phyloP scores from a whole-genome alignment of 2,888 invertebrate species.

The Drosophila meridionalis region DNA sequence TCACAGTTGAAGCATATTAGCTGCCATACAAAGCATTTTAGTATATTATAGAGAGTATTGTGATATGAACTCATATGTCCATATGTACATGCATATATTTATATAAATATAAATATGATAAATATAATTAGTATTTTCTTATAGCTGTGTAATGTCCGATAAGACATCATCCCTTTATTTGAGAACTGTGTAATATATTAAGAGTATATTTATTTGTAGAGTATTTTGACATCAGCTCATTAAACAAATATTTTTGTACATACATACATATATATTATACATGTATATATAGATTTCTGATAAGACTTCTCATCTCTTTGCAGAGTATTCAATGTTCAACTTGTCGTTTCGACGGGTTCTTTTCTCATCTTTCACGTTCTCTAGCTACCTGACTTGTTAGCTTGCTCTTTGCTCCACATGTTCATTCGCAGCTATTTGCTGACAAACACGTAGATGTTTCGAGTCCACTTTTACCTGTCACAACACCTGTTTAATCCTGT shows the following conservation, averaged over 20 bases:
- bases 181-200: background rate
- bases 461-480: conserved; percentile 59
- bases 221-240: background rate
- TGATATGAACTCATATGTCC: too few species aligned
- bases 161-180: too few species aligned
- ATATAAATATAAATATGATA: too few species aligned
- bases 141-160: too few species aligned
- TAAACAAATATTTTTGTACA: background rate
- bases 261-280: background rate
- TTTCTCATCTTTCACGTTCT: conserved; percentile 16
- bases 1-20: background rate
- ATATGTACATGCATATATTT: too few species aligned
- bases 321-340: conserved; percentile 15
- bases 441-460: conserved; percentile 37
- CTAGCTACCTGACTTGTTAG: conserved; percentile 35
- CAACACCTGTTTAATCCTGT: conserved; percentile 1
- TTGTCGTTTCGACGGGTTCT: background rate
- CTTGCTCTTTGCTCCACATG: conserved; percentile 13
- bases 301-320: too few species aligned
- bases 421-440: conserved; percentile 29
- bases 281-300: background rate
- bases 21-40: background rate
- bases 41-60: background rate
- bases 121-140: too few species aligned
- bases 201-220: background rate